Base-by-base conservation (phyloP, 2,113 vertebrate species). In the Cervus canadensis region DNA sequence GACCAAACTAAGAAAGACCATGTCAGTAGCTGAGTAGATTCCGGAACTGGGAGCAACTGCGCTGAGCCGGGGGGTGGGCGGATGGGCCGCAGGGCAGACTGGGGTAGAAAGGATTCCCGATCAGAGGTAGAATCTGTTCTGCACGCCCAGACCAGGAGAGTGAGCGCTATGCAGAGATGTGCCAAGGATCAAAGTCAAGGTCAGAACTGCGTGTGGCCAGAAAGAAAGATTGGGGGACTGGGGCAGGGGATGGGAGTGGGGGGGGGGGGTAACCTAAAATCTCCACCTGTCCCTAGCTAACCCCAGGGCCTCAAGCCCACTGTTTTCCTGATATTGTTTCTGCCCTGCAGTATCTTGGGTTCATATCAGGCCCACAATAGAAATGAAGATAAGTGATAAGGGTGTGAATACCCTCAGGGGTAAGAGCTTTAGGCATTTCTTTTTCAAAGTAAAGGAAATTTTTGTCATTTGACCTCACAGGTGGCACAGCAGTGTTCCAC, bases 391-490 rank as follows among this genome's bases (percentile, higher is more conserved):
- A 64, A 59, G 48, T 26, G 25, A 16, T 59, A 62, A 26, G 52
- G 40, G 12, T 74, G n/a, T 40, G 19, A 89, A 81, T 33, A 33
- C 30, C 43, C 5, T 12, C 59, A 5, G 25, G 25, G 16, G 40
- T 40, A 40, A 40, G 40, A 40, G 40, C 71, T 52, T 50, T 16
- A 57, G 45, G 36, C 76, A 30, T 48, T 79, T 52, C 19, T n/a
- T 71, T 90, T 78, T 4, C 10, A 86, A 92, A 87, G 52, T 60
- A 71, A 92, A 84, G 81, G n/a, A 97, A 88, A 96, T 87, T 59
- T 36, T 45, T 79, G 14, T 95, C 64, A n/a, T 14, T 56, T 84
- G 93, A 57, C 60, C 33, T 59, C 56, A 36, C 48, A 74, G 6
- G 52, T 26, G 54, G 50, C 30, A 28, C 21, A 87, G 43, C 76